phyloP scores from a whole-genome alignment of 2,888 invertebrate species.

The Itoplectis maculator region DNA sequence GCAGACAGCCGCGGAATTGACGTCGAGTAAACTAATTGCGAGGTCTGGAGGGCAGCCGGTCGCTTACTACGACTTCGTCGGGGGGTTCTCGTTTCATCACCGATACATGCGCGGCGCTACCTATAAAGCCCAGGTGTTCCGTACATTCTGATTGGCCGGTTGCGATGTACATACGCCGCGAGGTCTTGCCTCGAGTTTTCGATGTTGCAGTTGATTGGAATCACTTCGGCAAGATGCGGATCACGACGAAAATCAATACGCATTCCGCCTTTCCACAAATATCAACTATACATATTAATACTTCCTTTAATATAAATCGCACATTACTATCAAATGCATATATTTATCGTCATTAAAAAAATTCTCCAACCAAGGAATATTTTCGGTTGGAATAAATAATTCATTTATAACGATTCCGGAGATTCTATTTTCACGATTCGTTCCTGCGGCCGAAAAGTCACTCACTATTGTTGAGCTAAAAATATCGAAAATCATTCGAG shows the following conservation, averaged over 20 bases:
- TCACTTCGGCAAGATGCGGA: constrained; percentile 39
- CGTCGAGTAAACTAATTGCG: constrained; percentile 63
- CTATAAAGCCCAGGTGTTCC: constrained; percentile 36
- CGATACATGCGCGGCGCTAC: constrained; percentile 24
- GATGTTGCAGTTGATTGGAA: constrained; percentile 56
- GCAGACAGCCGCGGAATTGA: constrained; percentile 56
- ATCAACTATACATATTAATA: no score
- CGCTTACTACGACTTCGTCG: constrained; percentile 55
- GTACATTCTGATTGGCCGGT: constrained; percentile 16
- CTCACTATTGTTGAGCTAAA: no score
- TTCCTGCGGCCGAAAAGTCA: no score
- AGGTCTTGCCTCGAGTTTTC: constrained; percentile 40
- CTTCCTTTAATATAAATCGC: no score
- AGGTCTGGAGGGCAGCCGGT: constrained; percentile 55
- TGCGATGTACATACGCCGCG: constrained; percentile 33
- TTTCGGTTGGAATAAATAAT: no score
- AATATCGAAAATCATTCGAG: no score
- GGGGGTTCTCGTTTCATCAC: constrained; percentile 54
- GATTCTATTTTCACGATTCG: no score
- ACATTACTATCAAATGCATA: no score
- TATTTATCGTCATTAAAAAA: no score
- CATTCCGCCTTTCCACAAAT: background rate
- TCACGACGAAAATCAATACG: constrained; percentile 27
- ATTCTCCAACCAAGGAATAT: no score
- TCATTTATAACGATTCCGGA: no score